phyloP scores from a whole-genome alignment of 37 sponge, comb jelly and placozoan genomes.

The Amphimedon queenslandica region DNA sequence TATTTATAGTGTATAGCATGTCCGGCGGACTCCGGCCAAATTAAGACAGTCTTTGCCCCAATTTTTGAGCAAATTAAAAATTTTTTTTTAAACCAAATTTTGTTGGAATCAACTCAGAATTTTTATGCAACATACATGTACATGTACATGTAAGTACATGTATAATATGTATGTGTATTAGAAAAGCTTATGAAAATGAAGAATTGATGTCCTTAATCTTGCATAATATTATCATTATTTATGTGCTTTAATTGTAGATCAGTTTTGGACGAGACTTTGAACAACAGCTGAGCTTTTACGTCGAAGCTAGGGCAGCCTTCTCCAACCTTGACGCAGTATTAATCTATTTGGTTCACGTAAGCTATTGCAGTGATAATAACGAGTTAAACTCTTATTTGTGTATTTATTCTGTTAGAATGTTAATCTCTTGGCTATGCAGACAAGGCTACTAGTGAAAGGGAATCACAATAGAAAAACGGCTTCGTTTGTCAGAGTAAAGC shows the following conservation, averaged over 20 bases:
- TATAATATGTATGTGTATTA: no score
- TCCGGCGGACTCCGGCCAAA: no score
- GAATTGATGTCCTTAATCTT: not conserved
- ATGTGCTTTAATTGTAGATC: slow-evolving; percentile 28
- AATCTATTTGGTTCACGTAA: slow-evolving; percentile 82
- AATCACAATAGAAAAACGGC: slow-evolving; percentile 89
- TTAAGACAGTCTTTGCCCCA: no score
- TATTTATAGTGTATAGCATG: no score
- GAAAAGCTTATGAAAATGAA: no score
- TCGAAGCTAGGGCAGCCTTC: slow-evolving; percentile 89
- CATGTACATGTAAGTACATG: no score
- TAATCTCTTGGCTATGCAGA: slow-evolving; percentile 81
- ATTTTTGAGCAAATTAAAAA: no score
- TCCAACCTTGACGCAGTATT: slow-evolving; percentile 86
- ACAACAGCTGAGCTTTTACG: slow-evolving; percentile 94
- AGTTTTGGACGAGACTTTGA: slow-evolving; percentile 91
- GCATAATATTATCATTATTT: not conserved
- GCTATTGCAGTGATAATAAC: not conserved
- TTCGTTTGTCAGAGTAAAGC: slow-evolving; percentile 80
- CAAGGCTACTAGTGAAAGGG: slow-evolving; percentile 65
- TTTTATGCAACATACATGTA: no score
- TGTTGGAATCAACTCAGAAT: no score
- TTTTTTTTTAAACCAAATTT: no score
- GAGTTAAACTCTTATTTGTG: not conserved
- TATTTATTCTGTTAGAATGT: slow-evolving; percentile 41